phyloP scores from a whole-genome alignment of 2,113 vertebrate species.

The Phalacrocorax brasilianus region DNA sequence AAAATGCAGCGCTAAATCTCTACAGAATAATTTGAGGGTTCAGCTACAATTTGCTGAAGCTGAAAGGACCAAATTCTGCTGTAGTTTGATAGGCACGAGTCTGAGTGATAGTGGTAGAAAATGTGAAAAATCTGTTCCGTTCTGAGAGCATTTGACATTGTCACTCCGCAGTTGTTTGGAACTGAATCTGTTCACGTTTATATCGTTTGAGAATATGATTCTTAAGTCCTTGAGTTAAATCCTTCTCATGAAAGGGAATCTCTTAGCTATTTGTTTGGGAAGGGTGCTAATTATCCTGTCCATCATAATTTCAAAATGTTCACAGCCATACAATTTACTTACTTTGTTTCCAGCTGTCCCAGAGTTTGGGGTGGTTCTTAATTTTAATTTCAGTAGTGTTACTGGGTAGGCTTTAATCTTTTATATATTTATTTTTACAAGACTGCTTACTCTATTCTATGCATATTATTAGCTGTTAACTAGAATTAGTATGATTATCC shows the following conservation, averaged over 20 bases:
- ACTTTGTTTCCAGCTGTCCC: constrained; percentile 35
- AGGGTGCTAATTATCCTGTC: constrained; percentile 34
- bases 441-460: background rate
- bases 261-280: constrained; percentile 9
- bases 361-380: constrained; percentile 39
- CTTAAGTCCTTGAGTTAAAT: background rate
- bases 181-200: background rate
- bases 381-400: background rate
- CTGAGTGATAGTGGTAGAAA: background rate
- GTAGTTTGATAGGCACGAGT: background rate
- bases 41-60: constrained; percentile 14
- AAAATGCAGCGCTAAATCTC: background rate
- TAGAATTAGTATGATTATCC: background rate
- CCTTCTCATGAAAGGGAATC: background rate
- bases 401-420: constrained; percentile 9
- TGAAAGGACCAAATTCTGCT: background rate
- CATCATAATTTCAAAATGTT: background rate
- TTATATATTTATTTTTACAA: background rate
- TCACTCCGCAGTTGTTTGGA: background rate
- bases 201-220: background rate
- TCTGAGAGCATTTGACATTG: background rate
- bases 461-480: background rate
- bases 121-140: background rate
- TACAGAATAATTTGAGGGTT: constrained; percentile 7
- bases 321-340: background rate